Evolutionary conservation across 2,113 vertebrate species (phyloP).

Genomic region (Chamaetylas fuelleborni): DNA sequence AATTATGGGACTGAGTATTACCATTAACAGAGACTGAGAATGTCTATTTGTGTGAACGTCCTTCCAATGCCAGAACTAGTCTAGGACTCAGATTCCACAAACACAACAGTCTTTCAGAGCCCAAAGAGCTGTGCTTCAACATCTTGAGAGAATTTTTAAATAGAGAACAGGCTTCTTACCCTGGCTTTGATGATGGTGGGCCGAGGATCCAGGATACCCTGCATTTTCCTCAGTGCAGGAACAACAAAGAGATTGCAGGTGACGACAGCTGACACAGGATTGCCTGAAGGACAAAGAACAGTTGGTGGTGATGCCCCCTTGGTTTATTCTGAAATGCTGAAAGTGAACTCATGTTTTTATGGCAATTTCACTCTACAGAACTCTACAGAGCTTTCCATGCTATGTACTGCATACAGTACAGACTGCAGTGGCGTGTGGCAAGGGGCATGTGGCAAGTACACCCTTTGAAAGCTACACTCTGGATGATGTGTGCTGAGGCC

Average conservation of each 20-base stretch:
- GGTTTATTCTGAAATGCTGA: neutral
- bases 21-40: neutral
- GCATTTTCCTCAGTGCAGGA: slow-evolving; percentile 99
- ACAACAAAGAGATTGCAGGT: slow-evolving; percentile 99
- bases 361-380: neutral
- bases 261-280: slow-evolving; percentile 97
- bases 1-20: neutral
- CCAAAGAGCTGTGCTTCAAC: neutral
- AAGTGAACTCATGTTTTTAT: neutral
- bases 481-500: neutral
- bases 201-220: slow-evolving; percentile 98
- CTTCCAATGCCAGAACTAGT: neutral
- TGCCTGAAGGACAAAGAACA: slow-evolving; percentile 79
- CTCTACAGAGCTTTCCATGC: neutral
- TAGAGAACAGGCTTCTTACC: slow-evolving; percentile 74
- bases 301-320: neutral
- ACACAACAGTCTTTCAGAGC: neutral
- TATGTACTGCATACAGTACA: neutral
- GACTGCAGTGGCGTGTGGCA: neutral
- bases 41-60: neutral
- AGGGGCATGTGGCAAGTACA: neutral
- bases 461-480: neutral
- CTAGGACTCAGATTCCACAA: neutral
- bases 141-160: neutral
- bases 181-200: slow-evolving; percentile 99